Percentiles rank a stretch among this genome's conserved stretches.
Conservation (phyloP, 1,140 invertebrate genomes). For the Drosophila parvula region DNA sequence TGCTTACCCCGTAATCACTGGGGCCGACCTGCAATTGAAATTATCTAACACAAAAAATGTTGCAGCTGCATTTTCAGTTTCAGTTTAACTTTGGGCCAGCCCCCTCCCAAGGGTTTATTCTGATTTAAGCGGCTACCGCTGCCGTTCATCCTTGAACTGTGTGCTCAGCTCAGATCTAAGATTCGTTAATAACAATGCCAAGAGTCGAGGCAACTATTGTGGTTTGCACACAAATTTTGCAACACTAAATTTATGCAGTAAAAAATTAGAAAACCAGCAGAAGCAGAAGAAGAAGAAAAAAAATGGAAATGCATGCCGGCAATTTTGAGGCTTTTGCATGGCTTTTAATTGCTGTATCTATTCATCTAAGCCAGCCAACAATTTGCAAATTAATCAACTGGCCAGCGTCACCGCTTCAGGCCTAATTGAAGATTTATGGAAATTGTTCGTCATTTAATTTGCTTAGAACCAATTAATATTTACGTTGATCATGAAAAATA, state of each 20-base stretch:
- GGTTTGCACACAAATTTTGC: constrained; percentile 56
- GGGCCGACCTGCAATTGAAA: constrained; percentile 46
- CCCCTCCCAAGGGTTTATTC: constrained; percentile 56
- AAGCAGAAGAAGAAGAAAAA: constrained; percentile 3
- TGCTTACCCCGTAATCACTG: constrained; percentile 46
- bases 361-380: constrained; percentile 41
- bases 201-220: constrained; percentile 45
- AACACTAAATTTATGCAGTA: constrained; percentile 67
- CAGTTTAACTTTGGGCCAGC: constrained; percentile 8
- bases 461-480: constrained; percentile 58
- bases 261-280: constrained; percentile 43
- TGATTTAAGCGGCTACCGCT: constrained; percentile 36
- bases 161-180: constrained; percentile 48
- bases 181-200: constrained; percentile 73
- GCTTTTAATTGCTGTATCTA: constrained; percentile 49
- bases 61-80: constrained; percentile 61
- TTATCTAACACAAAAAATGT: constrained; percentile 68
- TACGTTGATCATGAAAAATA: constrained; percentile 34
- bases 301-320: constrained; percentile 49
- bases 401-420: constrained; percentile 15
- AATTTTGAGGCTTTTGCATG: constrained; percentile 41
- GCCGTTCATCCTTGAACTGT: constrained; percentile 71
- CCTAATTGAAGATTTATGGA: constrained; percentile 30
- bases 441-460: constrained; percentile 29
- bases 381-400: constrained; percentile 56